Evolutionary conservation across 2,888 invertebrate genomes (phyloP), one percentile per base, ranked within the genome.

Genomic region (Falcaria lacertinaria): DNA sequence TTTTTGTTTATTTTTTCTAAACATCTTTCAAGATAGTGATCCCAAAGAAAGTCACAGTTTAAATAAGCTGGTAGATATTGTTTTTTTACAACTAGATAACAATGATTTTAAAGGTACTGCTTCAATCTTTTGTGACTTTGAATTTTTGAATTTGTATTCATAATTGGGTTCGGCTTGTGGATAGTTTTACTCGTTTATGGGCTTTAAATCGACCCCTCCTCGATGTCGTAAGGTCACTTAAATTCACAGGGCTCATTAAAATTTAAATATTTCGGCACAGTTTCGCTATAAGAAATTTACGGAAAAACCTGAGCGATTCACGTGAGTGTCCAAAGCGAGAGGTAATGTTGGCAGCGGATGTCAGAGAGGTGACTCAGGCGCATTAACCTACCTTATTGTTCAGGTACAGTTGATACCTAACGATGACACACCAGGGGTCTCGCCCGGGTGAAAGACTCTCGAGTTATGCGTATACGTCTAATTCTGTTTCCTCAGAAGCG

Each of bases 291-390:
- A 8, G 22, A 5, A n/a, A n/a, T 37, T 3, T 37, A 8, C 14
- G 14, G 37, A 37, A 22, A 7, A 37, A 25, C 15, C 22, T 22
- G 15, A 37, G 37, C 25, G 22, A 37, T 37, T 37, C 8, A 34
- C 43, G 39, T 33, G 38, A 45, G 37, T 36, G 33, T 43, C 33
- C 42, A 39, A 15, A 22, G 19, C 37, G 28, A 32, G 42, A n/a
- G 35, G 41, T 34, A 13, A 33, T 2, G 35, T 16, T 8, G 39
- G 59, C 59, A 49, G 54, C 51, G 58, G 64, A 69, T 64, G 49
- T 58, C 56, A 54, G 61, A 46, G 47, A 44, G 48, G 50, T 74
- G 72, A 72, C 57, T 74, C 74, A 74, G 34, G 46, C 38, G 47
- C 48, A 43, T 52, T 47, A 42, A 42, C 34, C 38, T 47, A 60